Evolutionary conservation across 2,113 vertebrate species (phyloP).

Genomic region (Stictonetta naevosa): DNA sequence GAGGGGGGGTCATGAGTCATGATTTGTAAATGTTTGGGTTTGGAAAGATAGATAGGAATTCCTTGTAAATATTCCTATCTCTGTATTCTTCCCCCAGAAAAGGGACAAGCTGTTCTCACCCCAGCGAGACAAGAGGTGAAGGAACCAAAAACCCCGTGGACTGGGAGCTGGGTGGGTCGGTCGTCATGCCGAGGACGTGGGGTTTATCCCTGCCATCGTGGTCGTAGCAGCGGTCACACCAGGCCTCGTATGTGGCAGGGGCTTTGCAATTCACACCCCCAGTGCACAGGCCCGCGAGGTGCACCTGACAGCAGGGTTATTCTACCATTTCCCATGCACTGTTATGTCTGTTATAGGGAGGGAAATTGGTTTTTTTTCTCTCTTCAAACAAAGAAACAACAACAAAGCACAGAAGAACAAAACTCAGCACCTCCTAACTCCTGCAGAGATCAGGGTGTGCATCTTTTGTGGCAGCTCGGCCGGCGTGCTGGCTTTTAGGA

Average conservation of each 20-base stretch:
- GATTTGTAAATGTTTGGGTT: constrained; percentile 54
- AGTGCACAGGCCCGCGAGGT: rapidly evolving
- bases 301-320: background rate
- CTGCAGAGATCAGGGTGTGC: background rate
- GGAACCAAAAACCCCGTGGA: background rate
- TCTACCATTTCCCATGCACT: background rate
- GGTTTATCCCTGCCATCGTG: background rate
- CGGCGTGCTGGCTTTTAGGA: background rate
- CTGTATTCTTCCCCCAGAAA: background rate
- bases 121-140: background rate
- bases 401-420: background rate
- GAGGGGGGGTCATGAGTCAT: constrained; percentile 44
- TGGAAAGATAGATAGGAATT: constrained; percentile 34
- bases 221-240: rapidly evolving
- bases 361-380: background rate
- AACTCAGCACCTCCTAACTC: background rate
- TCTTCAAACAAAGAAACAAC: background rate
- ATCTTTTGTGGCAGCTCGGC: background rate
- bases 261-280: background rate
- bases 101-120: constrained; percentile 10
- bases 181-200: rapidly evolving
- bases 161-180: background rate
- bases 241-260: background rate
- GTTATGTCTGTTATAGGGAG: background rate
- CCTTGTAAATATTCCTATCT: constrained; percentile 34